These are phyloP conservation scores for Corythaeola cristata DNA, from an alignment of 2,113 vertebrate species.

Conservation along the genomic window DNA sequence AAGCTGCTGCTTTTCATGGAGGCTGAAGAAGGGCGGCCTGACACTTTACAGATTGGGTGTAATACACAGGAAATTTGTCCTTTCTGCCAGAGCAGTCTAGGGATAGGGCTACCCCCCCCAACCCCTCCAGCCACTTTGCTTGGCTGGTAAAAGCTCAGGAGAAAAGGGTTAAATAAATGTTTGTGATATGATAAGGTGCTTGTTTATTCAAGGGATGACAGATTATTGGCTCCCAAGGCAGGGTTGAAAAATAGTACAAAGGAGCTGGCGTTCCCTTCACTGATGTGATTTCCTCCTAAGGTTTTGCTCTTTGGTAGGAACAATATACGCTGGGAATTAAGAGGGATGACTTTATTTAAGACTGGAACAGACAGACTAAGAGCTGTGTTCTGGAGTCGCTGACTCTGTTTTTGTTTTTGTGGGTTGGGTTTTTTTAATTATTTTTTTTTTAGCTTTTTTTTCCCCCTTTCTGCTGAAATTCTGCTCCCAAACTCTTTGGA, in stretches of 20 bases:
- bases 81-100: constrained; percentile 78
- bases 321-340: constrained; percentile 73
- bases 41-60: constrained; percentile 82
- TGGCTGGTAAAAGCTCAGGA: constrained; percentile 81
- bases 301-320: constrained; percentile 74
- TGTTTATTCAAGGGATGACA: constrained; percentile 89
- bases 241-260: constrained; percentile 82
- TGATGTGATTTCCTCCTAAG: constrained; percentile 84
- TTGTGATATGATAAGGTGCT: constrained; percentile 98
- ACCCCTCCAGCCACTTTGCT: constrained; percentile 77
- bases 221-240: constrained; percentile 83
- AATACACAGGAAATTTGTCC: constrained; percentile 78
- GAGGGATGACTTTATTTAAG: constrained; percentile 71
- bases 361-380: constrained; percentile 19
- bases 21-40: constrained; percentile 64
- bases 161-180: constrained; percentile 99
- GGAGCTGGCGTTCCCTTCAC: constrained; percentile 77
- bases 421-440: not conserved
- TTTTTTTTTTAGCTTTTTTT: not conserved
- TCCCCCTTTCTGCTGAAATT: not conserved
- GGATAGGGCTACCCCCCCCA: constrained; percentile 67
- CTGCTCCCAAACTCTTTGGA: constrained; percentile 29
- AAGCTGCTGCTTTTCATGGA: constrained; percentile 65
- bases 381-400: not conserved
- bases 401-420: constrained; percentile 16